Conservation (phyloP, 1,140 invertebrate species). For the Zelostemma sp. region DNA sequence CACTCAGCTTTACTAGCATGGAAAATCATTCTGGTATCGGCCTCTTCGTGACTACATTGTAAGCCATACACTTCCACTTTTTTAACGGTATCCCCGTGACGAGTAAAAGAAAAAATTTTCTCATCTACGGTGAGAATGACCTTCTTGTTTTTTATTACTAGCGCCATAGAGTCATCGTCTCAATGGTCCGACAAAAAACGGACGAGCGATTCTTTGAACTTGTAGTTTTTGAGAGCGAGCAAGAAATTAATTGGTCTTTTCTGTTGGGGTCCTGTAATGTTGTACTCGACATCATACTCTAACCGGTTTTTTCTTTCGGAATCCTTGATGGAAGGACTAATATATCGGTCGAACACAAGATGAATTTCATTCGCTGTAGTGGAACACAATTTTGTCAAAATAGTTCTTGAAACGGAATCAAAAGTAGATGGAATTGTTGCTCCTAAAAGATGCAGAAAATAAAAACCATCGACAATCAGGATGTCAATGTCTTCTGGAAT, state of each 20-base stretch:
- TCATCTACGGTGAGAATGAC: background rate
- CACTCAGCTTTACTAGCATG: background rate
- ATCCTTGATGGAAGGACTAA: constrained; percentile 58
- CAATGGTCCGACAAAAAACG: constrained; percentile 52
- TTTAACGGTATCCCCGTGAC: background rate
- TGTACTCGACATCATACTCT: constrained; percentile 44
- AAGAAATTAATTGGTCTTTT: constrained; percentile 51
- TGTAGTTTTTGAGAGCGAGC: constrained; percentile 51
- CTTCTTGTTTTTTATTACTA: constrained; percentile 14
- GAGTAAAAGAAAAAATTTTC: background rate
- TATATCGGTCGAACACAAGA: constrained; percentile 57
- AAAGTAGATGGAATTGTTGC: background rate
- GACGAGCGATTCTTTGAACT: constrained; percentile 57
- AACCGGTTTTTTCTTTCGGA: constrained; percentile 48
- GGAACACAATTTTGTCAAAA: constrained; percentile 7
- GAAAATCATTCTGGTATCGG: constrained; percentile 10
- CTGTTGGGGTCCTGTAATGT: constrained; percentile 49
- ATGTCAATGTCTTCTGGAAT: background rate
- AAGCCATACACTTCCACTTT: background rate
- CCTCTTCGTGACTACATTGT: background rate
- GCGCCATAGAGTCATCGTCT: constrained; percentile 46
- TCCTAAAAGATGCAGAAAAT: constrained; percentile 1
- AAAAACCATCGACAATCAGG: constrained; percentile 13
- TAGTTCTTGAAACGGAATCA: constrained; percentile 10
- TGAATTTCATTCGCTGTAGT: constrained; percentile 34